These are phyloP conservation scores for Meloidogyne hapla DNA, from an alignment of 1,140 invertebrate genomes.

Conservation along the genomic window DNA sequence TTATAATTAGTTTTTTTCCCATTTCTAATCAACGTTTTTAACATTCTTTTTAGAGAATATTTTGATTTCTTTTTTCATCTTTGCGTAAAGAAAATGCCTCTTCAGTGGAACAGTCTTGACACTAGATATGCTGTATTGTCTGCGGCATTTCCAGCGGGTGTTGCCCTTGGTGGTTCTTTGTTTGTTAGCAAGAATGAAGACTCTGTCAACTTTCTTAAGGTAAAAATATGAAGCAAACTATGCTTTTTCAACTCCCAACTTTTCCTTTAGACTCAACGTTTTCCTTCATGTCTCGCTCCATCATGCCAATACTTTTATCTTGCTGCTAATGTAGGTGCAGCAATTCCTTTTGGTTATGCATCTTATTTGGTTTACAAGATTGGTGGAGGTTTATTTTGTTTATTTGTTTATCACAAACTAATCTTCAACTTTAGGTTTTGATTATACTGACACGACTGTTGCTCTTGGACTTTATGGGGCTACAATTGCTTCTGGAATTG, in stretches of 20 bases:
- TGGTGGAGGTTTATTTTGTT: constrained; percentile 52
- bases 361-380: constrained; percentile 63
- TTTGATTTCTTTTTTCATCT: not conserved
- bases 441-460: constrained; percentile 60
- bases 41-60: not conserved
- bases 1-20: no score
- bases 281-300: constrained; percentile 46
- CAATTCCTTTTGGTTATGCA: constrained; percentile 57
- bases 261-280: constrained; percentile 9
- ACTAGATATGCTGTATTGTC: constrained; percentile 51
- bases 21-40: no score
- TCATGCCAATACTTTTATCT: constrained; percentile 38
- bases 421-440: constrained; percentile 49
- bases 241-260: no score
- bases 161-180: constrained; percentile 40
- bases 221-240: constrained; percentile 1
- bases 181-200: constrained; percentile 44
- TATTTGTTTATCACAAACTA: not conserved
- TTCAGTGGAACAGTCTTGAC: constrained; percentile 50
- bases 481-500: constrained; percentile 41
- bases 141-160: constrained; percentile 47
- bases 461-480: constrained; percentile 59
- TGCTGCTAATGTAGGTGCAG: constrained; percentile 46
- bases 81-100: constrained; percentile 36
- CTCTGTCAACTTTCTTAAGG: constrained; percentile 44